Conservation (phyloP, 1,140 invertebrate genomes). For the Danaus plexippus region DNA sequence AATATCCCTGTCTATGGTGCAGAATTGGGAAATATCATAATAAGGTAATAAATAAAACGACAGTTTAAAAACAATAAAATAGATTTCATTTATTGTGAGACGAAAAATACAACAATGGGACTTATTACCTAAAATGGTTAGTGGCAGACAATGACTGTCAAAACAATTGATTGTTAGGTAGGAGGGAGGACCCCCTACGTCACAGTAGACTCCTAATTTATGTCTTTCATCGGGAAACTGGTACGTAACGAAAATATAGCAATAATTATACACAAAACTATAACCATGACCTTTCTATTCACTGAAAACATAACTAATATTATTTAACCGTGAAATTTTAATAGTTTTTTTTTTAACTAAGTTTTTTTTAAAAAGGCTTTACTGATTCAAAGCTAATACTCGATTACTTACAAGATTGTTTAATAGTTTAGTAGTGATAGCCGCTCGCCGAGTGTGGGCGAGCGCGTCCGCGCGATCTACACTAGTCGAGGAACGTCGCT, state of each 20-base stretch:
- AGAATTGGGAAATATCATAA: too few species aligned
- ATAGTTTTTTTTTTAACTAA: slow-evolving; percentile 66
- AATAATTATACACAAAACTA: slow-evolving; percentile 63
- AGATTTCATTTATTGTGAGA: slow-evolving; percentile 72
- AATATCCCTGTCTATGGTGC: too few species aligned
- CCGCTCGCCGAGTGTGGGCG: slow-evolving; percentile 19
- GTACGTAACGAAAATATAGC: slow-evolving; percentile 59
- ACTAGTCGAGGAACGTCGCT: slow-evolving; percentile 20
- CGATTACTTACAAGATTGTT: slow-evolving; percentile 70
- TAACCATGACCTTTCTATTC: slow-evolving; percentile 59
- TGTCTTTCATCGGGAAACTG: slow-evolving; percentile 70
- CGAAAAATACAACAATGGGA: slow-evolving; percentile 72
- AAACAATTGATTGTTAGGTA: slow-evolving; percentile 58
- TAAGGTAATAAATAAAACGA: slow-evolving; percentile 47
- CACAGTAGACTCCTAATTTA: slow-evolving; percentile 61
- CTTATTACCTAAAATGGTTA: slow-evolving; percentile 71
- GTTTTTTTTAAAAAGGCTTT: slow-evolving; percentile 67
- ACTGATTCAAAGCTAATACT: slow-evolving; percentile 71
- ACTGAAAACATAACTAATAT: slow-evolving; percentile 65
- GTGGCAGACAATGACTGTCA: slow-evolving; percentile 68
- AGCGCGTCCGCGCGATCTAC: slow-evolving; percentile 17
- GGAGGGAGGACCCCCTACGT: slow-evolving; percentile 32
- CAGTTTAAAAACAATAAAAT: slow-evolving; percentile 70
- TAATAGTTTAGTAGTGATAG: slow-evolving; percentile 55
- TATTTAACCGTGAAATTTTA: slow-evolving; percentile 65